Evolutionary conservation across 1,140 invertebrate species (phyloP).

Genomic region (Carposina sasakii): DNA sequence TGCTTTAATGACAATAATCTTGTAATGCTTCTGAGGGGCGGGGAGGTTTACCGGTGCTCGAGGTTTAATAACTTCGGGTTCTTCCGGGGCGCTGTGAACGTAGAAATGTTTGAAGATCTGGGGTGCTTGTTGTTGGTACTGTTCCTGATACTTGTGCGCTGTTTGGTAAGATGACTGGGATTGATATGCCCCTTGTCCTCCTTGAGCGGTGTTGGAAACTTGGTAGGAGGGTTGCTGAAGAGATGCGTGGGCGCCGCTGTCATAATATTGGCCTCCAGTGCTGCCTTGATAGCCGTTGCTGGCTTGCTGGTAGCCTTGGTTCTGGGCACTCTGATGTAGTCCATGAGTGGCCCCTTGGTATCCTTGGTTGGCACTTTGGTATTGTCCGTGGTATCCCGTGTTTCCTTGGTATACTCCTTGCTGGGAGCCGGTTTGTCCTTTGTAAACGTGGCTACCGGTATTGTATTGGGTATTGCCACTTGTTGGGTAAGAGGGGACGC

Average conservation of each 20-base stretch:
- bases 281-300: background rate
- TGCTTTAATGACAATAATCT: conserved; percentile 85
- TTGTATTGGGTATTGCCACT: conserved; percentile 25
- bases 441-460: conserved; percentile 18
- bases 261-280: background rate
- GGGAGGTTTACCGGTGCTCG: conserved; percentile 47
- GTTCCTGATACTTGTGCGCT: conserved; percentile 38
- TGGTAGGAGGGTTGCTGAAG: background rate
- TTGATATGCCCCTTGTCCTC: conserved; percentile 13
- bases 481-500: conserved; percentile 38
- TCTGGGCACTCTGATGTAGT: background rate
- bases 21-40: conserved; percentile 79
- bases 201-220: background rate
- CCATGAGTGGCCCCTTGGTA: background rate
- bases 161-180: conserved; percentile 39
- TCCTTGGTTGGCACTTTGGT: background rate
- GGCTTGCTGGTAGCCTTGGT: conserved; percentile 5
- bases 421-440: conserved; percentile 2
- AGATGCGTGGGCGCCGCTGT: background rate
- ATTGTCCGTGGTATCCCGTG: background rate
- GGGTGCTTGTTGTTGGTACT: conserved; percentile 44
- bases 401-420: background rate
- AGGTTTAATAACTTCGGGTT: conserved; percentile 38
- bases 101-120: conserved; percentile 63
- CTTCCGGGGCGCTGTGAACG: conserved; percentile 60